Conservation (phyloP, 2,888 invertebrate genomes). For the Trachelus stipa region DNA sequence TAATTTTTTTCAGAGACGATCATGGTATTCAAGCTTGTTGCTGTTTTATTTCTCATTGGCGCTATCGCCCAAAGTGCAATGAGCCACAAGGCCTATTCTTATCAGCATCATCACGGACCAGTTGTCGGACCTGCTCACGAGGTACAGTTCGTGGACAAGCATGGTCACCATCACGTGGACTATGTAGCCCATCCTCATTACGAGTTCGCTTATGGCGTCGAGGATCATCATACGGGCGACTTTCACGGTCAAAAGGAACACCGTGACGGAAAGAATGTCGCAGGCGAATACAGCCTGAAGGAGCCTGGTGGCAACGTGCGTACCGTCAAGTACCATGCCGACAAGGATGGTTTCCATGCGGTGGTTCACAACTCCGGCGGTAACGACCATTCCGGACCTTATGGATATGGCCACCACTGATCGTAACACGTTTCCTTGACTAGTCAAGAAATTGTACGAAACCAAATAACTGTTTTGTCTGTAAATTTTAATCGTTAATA, state of each 20-base stretch:
- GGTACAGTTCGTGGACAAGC: slow-evolving; percentile 18
- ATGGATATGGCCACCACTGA: slow-evolving; percentile 14
- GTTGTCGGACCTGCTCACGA: slow-evolving; percentile 20
- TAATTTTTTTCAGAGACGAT: not conserved
- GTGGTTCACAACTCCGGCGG: slow-evolving; percentile 23
- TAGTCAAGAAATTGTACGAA: not conserved
- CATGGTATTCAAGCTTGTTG: slow-evolving; percentile 21
- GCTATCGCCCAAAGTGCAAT: slow-evolving; percentile 12
- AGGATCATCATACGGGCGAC: slow-evolving; percentile 23
- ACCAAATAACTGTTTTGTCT: not conserved
- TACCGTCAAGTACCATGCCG: slow-evolving; percentile 23
- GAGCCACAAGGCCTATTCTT: slow-evolving; percentile 19
- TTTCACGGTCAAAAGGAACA: slow-evolving; percentile 22
- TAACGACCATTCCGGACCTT: slow-evolving; percentile 22
- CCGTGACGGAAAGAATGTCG: slow-evolving; percentile 23
- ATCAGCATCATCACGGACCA: slow-evolving; percentile 18
- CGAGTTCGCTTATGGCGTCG: slow-evolving; percentile 18
- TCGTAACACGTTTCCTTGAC: not conserved
- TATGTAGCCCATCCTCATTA: slow-evolving; percentile 23
- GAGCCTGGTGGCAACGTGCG: slow-evolving; percentile 24
- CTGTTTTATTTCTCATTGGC: slow-evolving; percentile 9
- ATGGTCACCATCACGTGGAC: slow-evolving; percentile 21
- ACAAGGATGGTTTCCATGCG: slow-evolving; percentile 16
- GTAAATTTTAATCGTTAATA: slow-evolving; percentile 4
- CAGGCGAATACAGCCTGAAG: slow-evolving; percentile 20